Percentiles rank a stretch among this genome's conserved stretches.
phyloP scores from a whole-genome alignment of 2,888 invertebrate genomes.

The Callimorpha dominula region DNA sequence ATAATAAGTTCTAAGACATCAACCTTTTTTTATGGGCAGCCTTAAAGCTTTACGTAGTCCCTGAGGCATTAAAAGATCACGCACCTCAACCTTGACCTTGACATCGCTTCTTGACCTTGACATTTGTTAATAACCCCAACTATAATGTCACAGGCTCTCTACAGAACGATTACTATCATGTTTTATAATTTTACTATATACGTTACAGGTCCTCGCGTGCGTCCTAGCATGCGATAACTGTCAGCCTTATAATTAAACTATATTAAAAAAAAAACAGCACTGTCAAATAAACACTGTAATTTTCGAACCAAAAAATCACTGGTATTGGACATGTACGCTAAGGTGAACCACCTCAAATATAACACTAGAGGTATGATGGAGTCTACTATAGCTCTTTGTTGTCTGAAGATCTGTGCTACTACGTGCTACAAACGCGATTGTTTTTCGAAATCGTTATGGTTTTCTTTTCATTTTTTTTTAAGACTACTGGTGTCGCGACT shows the following conservation, averaged over 20 bases:
- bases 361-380: slow-evolving; percentile 32
- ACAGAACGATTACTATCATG: background rate
- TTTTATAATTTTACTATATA: background rate
- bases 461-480: background rate
- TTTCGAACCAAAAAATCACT: background rate
- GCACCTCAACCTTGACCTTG: slow-evolving; percentile 11
- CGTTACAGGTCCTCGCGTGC: background rate
- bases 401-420: slow-evolving; percentile 41
- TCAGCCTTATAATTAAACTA: background rate
- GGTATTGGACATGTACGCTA: slow-evolving; percentile 1
- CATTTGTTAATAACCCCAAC: background rate
- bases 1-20: slow-evolving; percentile 5
- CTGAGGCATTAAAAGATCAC: background rate
- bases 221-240: background rate
- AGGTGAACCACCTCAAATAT: slow-evolving; percentile 44
- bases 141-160: background rate
- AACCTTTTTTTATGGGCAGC: slow-evolving; percentile 1
- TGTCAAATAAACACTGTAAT: background rate
- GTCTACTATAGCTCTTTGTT: slow-evolving; percentile 44
- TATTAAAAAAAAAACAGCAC: background rate
- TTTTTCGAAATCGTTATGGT: background rate
- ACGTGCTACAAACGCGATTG: slow-evolving; percentile 16
- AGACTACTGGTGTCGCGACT: background rate
- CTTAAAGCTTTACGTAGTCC: background rate
- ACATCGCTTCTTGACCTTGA: background rate